These are phyloP conservation scores for Drosophila nr. fundita DNA, from an alignment of 2,888 invertebrate genomes.

Conservation along the genomic window DNA sequence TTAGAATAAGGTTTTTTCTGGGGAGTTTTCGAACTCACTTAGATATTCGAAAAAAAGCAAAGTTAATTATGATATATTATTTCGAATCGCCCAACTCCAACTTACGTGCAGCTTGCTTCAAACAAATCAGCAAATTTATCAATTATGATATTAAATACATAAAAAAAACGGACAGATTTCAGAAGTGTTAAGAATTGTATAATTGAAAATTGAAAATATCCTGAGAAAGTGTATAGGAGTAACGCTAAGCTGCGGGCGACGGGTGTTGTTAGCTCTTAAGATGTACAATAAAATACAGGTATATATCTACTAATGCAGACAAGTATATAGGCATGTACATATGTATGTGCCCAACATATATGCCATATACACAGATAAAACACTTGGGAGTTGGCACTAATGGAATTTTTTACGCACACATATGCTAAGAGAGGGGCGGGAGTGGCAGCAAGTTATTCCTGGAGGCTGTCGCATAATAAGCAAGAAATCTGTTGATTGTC, in stretches of 20 bases:
- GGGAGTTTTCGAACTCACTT: rapidly evolving
- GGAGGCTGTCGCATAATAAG: slow-evolving; percentile 67
- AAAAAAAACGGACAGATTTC: neutral
- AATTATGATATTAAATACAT: neutral
- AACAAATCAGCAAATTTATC: neutral
- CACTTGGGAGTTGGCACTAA: slow-evolving; percentile 64
- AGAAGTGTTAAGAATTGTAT: neutral
- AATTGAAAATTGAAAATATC: neutral
- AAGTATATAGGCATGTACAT: neutral
- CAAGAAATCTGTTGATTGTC: slow-evolving; percentile 71
- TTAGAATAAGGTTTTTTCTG: neutral
- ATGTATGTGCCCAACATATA: slow-evolving; percentile 3
- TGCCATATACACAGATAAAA: slow-evolving; percentile 50
- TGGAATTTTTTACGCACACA: slow-evolving; percentile 63
- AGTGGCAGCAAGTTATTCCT: slow-evolving; percentile 9
- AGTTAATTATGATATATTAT: neutral
- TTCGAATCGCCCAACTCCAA: neutral
- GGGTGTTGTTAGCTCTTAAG: slow-evolving; percentile 17
- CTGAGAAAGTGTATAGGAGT: neutral
- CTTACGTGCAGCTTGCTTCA: no score
- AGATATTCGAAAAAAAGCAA: neutral
- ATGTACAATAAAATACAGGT: slow-evolving; percentile 26
- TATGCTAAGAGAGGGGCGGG: slow-evolving; percentile 1
- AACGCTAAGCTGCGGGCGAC: slow-evolving; percentile 32
- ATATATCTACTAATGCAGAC: slow-evolving; percentile 28